Percentiles rank a stretch among this genome's conserved stretches.
These are phyloP conservation scores for Zygothrica quintamaculata DNA, from an alignment of 2,888 invertebrate species.

Conservation along the genomic window DNA sequence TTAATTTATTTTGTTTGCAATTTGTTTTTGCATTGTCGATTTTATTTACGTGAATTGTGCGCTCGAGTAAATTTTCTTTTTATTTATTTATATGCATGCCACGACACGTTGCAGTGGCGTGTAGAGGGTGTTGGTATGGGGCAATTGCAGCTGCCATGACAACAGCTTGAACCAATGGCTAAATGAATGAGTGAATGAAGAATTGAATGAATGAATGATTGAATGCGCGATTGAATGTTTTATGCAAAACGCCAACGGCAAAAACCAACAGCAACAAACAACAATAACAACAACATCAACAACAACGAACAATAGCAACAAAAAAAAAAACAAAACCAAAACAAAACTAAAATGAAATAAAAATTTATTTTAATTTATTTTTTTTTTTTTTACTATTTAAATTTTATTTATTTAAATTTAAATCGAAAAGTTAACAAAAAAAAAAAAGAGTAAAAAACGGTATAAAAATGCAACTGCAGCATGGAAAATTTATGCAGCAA, in stretches of 20 bases:
- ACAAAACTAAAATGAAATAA: conserved; percentile 12
- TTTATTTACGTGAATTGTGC: conserved; percentile 52
- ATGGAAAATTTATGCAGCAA: conserved; percentile 50
- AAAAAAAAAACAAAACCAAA: conserved; percentile 13
- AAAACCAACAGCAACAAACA: conserved; percentile 14
- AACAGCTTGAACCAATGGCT: conserved; percentile 41
- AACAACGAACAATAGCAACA: conserved; percentile 9
- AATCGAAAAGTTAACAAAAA: conserved; percentile 10
- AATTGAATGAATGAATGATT: conserved; percentile 48
- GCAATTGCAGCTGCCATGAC: conserved; percentile 49
- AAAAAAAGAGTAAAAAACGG: conserved; percentile 32
- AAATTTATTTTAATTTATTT: conserved; percentile 15
- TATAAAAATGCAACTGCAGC: conserved; percentile 61
- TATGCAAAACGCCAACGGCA: conserved; percentile 54
- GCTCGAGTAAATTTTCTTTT: conserved; percentile 52
- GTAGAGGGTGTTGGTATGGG: not conserved
- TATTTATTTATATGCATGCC: conserved; percentile 53
- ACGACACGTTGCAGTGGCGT: not conserved
- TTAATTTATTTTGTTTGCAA: conserved; percentile 22
- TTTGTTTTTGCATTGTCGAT: conserved; percentile 38
- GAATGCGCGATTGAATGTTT: conserved; percentile 49
- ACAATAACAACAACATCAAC: conserved; percentile 11
- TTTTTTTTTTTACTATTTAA: conserved; percentile 20
- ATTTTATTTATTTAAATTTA: conserved; percentile 7
- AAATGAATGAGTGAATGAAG: conserved; percentile 20